Base-by-base conservation (phyloP, 1,140 invertebrate genomes). In the Sycophaga agraensis region DNA sequence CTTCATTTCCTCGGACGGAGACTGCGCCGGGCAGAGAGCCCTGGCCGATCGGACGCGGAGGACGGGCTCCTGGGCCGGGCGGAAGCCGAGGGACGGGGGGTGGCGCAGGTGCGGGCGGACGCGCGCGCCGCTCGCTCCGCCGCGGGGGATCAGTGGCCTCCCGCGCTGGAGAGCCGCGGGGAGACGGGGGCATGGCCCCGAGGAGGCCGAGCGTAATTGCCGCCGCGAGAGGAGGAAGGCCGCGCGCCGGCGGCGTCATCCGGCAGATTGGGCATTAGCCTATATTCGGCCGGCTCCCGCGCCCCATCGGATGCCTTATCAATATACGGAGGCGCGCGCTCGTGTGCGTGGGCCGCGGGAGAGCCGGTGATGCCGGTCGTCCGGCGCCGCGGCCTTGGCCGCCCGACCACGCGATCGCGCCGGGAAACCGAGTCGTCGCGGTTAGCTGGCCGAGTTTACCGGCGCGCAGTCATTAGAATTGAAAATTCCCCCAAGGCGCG, bases 341-440 rank as follows among this genome's bases (percentile, higher is more conserved):
- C 42, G 21, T 12, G 21, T 11, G 28, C 28, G 28, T 31, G 5
- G 28, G 11, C 5, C 28, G 28, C n/a, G n/a, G n/a, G n/a, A n/a
- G n/a, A n/a, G n/a, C n/a, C n/a, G n/a, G n/a, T n/a, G n/a, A n/a
- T n/a, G n/a, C n/a, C 28, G 28, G 5, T 6, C 28, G 24, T 28
- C 40, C 40, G 34, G 26, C 34, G 17, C n/a, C 17, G 16, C 24
- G 35, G 49, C 17, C 55, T 58, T 58, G 43, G 37, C 28, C 39
- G 43, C 43, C 34, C 17, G 21, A 12, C 16, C 26, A 17, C 19
- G 55, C 14, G 8, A 45, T n/a, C 16, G 42, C 42, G 55, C 17
- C n/a, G 56, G 50, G 56, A 50, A 59, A 49, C 46, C 16, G 50
- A 59, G 46, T 50, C n/a, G n/a, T n/a, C 56, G 56, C 46, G 56